Evolutionary conservation across 2,888 invertebrate species (phyloP).

Genomic region (Steinernema carpocapsae): DNA sequence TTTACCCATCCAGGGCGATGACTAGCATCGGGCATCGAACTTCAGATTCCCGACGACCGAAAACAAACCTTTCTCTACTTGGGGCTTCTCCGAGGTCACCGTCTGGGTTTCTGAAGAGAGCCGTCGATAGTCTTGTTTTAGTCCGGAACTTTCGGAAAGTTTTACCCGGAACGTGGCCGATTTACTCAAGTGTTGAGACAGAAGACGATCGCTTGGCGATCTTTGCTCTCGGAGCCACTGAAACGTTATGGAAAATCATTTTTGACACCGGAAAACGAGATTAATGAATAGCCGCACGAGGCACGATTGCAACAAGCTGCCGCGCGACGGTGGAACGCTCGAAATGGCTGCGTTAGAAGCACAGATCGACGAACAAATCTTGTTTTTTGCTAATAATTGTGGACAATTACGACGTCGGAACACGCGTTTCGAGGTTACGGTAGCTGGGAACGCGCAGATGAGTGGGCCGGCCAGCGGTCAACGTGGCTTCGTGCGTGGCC

Average conservation of each 20-base stretch:
- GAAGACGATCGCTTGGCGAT: slow-evolving; percentile 29
- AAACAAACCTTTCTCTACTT: slow-evolving; percentile 18
- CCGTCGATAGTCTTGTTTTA: slow-evolving; percentile 13
- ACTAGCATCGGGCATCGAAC: not conserved
- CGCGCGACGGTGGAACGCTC: not conserved
- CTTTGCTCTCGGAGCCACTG: slow-evolving; percentile 35
- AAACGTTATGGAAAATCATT: slow-evolving; percentile 5
- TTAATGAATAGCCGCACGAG: too few species aligned
- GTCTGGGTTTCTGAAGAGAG: not conserved
- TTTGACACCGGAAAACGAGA: too few species aligned
- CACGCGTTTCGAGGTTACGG: slow-evolving; percentile 10
- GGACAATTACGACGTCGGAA: slow-evolving; percentile 1
- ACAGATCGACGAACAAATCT: slow-evolving; percentile 9
- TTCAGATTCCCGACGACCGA: not conserved
- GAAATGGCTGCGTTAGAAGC: not conserved
- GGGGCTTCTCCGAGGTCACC: not conserved
- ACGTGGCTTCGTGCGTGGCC: not conserved
- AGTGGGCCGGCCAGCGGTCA: not conserved
- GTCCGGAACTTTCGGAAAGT: slow-evolving; percentile 25
- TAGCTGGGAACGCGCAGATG: not conserved
- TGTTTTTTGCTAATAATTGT: slow-evolving; percentile 22
- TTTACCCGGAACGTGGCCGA: slow-evolving; percentile 13
- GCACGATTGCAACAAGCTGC: too few species aligned
- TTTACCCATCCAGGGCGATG: slow-evolving; percentile 26
- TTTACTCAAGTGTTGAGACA: slow-evolving; percentile 11